Base-by-base conservation (phyloP, 2,113 vertebrate genomes). In the Synchiropus splendidus region DNA sequence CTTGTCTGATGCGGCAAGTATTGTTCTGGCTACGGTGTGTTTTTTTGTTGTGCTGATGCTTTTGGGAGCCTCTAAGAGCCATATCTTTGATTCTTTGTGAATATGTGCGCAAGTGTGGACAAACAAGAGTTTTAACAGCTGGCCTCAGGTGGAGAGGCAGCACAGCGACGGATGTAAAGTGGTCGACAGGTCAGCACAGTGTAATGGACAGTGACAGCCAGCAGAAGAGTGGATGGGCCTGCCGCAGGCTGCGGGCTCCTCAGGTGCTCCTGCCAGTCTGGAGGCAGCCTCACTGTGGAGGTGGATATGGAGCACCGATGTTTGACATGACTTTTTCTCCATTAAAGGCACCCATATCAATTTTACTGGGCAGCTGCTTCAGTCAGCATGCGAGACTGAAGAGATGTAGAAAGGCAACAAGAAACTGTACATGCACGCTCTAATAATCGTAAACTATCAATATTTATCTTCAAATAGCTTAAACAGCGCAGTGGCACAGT, bases 151-250 rank as follows among this genome's bases (percentile, higher is more conserved):
- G n/a, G n/a, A n/a, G 59, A 48, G 47, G 44, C 54, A 39, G 42
- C 36, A 52, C 57, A 65, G 34, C 65, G 71, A 57, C 69, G 69
- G 68, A 66, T 64, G 68, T 66, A 66, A 32, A 39, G 21, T 5
- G 21, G 21, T 27, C 21, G 21, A 53, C 55, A 56, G 58, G 55
- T 51, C 53, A 49, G 53, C 44, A 50, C 45, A 12, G 39, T 35
- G 58, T 62, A 55, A 66, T 64, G 61, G 61, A 61, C 66, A 61
- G 42, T 68, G 77, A 74, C 73, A 71, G 70, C 61, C 75, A 77
- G 66, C 73, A 74, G 64, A 68, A 61, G 30, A 39, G 51, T 40
- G 65, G 51, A 50, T 40, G 46, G 60, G 44, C 77, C 51, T 44
- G 65, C 58, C 65, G 36, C 50, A 45, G 55, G 58, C 77, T 59